Evolutionary conservation across 2,888 invertebrate genomes (phyloP).

Genomic region (Formica aserva): DNA sequence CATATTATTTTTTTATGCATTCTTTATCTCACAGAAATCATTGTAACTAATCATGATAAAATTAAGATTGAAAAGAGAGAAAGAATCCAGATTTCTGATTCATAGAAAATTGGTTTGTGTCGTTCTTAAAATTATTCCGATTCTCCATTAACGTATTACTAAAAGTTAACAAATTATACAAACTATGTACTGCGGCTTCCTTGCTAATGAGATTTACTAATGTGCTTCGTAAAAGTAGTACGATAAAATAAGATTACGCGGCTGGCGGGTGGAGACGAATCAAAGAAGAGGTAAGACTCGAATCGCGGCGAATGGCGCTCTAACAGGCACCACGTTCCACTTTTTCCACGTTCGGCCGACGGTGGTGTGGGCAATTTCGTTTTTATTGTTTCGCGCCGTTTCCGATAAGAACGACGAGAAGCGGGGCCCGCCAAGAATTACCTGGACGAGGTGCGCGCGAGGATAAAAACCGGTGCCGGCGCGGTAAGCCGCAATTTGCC

Average conservation of each 20-base stretch:
- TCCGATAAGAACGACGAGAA: conserved; percentile 63
- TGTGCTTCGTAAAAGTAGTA: neutral
- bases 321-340: conserved; percentile 33
- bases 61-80: neutral
- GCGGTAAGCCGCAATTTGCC: conserved; percentile 73
- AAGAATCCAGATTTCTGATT: neutral
- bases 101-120: neutral
- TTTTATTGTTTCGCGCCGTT: conserved; percentile 58
- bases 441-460: conserved; percentile 66
- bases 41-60: neutral
- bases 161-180: conserved; percentile 3
- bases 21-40: neutral
- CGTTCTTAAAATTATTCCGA: neutral
- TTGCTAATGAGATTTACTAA: conserved; percentile 12
- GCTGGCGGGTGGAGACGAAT: neutral
- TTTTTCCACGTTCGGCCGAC: conserved; percentile 45
- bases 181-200: neutral
- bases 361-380: conserved; percentile 35
- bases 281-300: conserved; percentile 15
- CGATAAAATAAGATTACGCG: conserved; percentile 33
- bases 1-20: neutral
- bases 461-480: conserved; percentile 72
- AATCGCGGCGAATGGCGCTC: conserved; percentile 22
- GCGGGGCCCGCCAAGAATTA: conserved; percentile 66
- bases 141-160: neutral